Evolutionary conservation across 2,888 invertebrate species (phyloP).

Genomic region (Xylota segnis): DNA sequence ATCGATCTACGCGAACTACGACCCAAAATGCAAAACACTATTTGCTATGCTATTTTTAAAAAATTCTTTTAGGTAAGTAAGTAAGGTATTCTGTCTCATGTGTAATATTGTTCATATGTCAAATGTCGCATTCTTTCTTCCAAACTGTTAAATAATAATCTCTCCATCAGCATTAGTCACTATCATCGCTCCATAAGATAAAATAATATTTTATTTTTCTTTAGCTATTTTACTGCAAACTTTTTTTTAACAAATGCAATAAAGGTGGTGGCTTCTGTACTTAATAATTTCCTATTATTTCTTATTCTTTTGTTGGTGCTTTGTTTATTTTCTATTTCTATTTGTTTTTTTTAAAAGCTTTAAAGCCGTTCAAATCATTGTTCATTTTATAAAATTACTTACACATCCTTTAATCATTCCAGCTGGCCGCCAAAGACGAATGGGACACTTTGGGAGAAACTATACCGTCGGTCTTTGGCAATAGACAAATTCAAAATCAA

Average conservation of each 20-base stretch:
- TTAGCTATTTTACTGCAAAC: slow-evolving; percentile 48
- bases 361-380: neutral
- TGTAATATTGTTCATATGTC: slow-evolving; percentile 44
- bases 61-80: slow-evolving; percentile 25
- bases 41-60: too few species aligned
- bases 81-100: slow-evolving; percentile 10
- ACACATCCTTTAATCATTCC: slow-evolving; percentile 64
- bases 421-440: slow-evolving; percentile 89
- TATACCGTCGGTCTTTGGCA: slow-evolving; percentile 89
- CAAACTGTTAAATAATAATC: slow-evolving; percentile 57
- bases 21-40: too few species aligned
- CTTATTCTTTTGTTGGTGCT: slow-evolving; percentile 68
- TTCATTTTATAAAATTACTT: slow-evolving; percentile 3
- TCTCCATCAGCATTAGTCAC: slow-evolving; percentile 67
- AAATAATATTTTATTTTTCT: slow-evolving; percentile 32
- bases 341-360: slow-evolving; percentile 16
- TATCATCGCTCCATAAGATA: slow-evolving; percentile 65
- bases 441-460: slow-evolving; percentile 92
- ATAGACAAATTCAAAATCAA: slow-evolving; percentile 75
- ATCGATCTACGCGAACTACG: too few species aligned
- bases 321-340: slow-evolving; percentile 59
- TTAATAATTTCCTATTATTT: slow-evolving; percentile 50
- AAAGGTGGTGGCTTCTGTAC: slow-evolving; percentile 74
- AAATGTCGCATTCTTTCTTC: slow-evolving; percentile 49
- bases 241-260: slow-evolving; percentile 58